Evolutionary conservation across 2,888 invertebrate genomes (phyloP), one percentile per base, ranked within the genome.

Genomic region (Drosophila testacea): DNA sequence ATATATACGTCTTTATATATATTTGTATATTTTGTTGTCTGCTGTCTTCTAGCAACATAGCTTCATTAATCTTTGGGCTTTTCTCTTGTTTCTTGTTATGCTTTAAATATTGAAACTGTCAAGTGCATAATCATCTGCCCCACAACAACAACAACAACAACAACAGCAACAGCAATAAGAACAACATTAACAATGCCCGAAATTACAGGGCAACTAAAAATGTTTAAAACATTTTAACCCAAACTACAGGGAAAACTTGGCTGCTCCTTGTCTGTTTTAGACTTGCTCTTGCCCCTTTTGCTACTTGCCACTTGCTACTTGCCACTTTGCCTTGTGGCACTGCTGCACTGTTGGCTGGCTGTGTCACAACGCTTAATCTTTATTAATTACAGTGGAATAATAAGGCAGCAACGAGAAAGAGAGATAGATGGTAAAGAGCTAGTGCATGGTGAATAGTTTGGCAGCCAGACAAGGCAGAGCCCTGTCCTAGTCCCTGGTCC

Each of bases 301-400:
- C 41, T 9, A 39, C 38, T 13, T 7, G 46, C 46, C 13, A n/a
- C 44, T 5, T 47, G 38, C 28, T 30, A 11, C 44, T 16, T 36
- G 27, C 38, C 6, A 4, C 16, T 62, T 34, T 32, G 22, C 22
- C 50, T 55, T 38, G 4, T 34, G 42, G 28, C 38, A 39, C 48
- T 52, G 59, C 28, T 48, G 56, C 32, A 32, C 57, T 68, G 57
- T 32, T 77, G 84, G 84, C 66, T 68, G 77, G 86, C 85, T 82
- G 77, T 87, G 83, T 83, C 88, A 81, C 84, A 89, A 59, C 86
- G 81, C 84, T 91, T 91, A 91, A 91, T 91, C 91, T 91, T 91
- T 91, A 91, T 91, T 91, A 91, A 91, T 91, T 91, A 89, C 91
- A 85, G 81, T 83, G 89, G 76, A 84, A 84, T 84, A 89, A 91